A percentile compares a stretch with the other conserved stretches of the same genome.
phyloP scores from a whole-genome alignment of 1,140 invertebrate species.

The Sarcophaga bullata region DNA sequence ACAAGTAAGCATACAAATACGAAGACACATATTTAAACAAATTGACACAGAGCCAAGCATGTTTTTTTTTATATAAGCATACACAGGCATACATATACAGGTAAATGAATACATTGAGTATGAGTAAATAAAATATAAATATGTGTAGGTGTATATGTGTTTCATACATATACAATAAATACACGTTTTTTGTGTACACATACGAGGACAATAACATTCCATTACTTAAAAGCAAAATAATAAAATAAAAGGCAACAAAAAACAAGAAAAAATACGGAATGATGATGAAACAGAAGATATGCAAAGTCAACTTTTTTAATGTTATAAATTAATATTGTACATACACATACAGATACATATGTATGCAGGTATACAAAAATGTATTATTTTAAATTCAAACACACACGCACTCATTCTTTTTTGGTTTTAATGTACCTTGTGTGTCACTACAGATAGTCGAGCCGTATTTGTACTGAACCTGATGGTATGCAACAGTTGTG shows the following conservation, averaged over 20 bases:
- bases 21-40: not conserved
- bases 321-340: slow-evolving; percentile 18
- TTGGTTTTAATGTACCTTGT: too few relatives aligned
- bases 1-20: not conserved
- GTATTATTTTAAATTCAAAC: too few relatives aligned
- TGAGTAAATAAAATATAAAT: not conserved
- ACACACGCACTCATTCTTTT: too few relatives aligned
- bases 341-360: not conserved
- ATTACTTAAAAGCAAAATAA: slow-evolving; percentile 17
- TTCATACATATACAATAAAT: too few relatives aligned
- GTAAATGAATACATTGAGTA: not conserved
- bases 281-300: not conserved
- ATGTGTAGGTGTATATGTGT: not conserved
- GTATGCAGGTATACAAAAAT: not conserved
- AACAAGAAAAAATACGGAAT: not conserved
- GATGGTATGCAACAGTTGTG: too few relatives aligned
- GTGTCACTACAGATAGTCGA: too few relatives aligned
- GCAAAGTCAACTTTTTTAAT: slow-evolving; percentile 26
- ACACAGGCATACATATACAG: not conserved
- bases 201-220: not conserved
- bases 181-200: not conserved
- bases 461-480: too few relatives aligned
- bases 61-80: not conserved
- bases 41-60: not conserved
- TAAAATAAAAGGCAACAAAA: not conserved